Percentiles rank a stretch among this genome's conserved stretches.
phyloP scores from a whole-genome alignment of 2,113 vertebrate species.

The Raja brachyura region DNA sequence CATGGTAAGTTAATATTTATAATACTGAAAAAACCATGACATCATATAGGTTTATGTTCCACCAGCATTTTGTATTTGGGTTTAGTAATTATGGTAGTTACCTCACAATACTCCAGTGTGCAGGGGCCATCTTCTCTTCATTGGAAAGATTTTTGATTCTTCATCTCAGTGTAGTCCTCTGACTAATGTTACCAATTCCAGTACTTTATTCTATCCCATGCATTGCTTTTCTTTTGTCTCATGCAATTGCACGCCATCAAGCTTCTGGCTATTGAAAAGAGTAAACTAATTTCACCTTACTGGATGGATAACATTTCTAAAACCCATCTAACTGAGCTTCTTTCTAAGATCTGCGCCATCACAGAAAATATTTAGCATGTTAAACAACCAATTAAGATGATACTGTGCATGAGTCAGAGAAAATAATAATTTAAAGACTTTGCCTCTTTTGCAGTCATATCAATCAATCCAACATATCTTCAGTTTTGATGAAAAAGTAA shows the following conservation, averaged over 20 bases:
- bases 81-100: not conserved
- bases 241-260: not conserved
- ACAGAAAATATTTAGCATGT: too few species aligned
- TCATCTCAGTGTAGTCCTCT: not conserved
- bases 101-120: not conserved
- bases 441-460: not conserved
- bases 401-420: not conserved
- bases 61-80: not conserved
- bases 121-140: not conserved
- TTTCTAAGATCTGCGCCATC: too few species aligned
- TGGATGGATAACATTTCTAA: not conserved
- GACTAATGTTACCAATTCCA: not conserved
- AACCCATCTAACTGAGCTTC: not conserved
- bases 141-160: not conserved
- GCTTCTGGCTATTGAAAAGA: too few species aligned
- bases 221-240: not conserved
- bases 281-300: not conserved
- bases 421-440: too few species aligned
- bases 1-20: conserved; percentile 25
- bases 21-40: not conserved
- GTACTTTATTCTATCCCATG: not conserved
- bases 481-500: not conserved
- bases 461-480: not conserved
- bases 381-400: too few species aligned
- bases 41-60: not conserved